Evolutionary conservation across 2,888 invertebrate genomes (phyloP).

Genomic region (Scaptomyza polygonia): DNA sequence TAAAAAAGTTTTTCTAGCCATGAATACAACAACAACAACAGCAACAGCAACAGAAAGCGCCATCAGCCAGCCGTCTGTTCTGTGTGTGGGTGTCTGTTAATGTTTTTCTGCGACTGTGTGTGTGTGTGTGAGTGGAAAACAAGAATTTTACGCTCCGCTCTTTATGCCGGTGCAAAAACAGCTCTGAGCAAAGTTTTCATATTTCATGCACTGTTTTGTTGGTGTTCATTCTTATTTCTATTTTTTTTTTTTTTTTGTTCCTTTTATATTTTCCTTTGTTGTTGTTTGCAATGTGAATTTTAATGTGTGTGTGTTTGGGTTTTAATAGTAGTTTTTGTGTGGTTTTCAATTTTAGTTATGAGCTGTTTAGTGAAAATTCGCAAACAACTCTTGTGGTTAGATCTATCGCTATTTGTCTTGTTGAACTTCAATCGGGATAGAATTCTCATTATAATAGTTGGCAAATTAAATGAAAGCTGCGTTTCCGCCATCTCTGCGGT

Average conservation of each 20-base stretch:
- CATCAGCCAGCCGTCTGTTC: conserved; percentile 27
- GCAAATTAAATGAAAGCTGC: not conserved
- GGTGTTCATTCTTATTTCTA: conserved; percentile 10
- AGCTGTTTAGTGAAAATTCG: conserved; percentile 30
- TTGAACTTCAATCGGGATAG: conserved; percentile 8
- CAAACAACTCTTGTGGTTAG: conserved; percentile 7
- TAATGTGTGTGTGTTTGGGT: conserved; percentile 18
- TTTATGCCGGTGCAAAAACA: conserved; percentile 61
- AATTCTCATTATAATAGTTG: conserved; percentile 1
- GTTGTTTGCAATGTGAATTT: conserved; percentile 31
- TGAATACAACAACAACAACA: conserved; percentile 39
- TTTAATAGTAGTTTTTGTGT: conserved; percentile 34
- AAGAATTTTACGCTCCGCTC: conserved; percentile 62
- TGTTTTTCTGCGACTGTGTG: conserved; percentile 13
- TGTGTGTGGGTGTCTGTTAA: conserved; percentile 14
- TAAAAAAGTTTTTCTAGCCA: conserved; percentile 54
- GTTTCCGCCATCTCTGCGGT: not conserved
- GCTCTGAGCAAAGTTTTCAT: conserved; percentile 51
- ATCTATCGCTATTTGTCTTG: not conserved
- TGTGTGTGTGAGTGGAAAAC: conserved; percentile 42
- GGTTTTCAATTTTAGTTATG: conserved; percentile 29
- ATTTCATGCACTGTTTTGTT: conserved; percentile 28
- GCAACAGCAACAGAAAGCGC: conserved; percentile 35
- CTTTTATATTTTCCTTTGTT: conserved; percentile 10
- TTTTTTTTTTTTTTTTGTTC: not conserved